phyloP scores from a whole-genome alignment of 2,797 vertebrate genomes.

The Leontocebus nigricollis region DNA sequence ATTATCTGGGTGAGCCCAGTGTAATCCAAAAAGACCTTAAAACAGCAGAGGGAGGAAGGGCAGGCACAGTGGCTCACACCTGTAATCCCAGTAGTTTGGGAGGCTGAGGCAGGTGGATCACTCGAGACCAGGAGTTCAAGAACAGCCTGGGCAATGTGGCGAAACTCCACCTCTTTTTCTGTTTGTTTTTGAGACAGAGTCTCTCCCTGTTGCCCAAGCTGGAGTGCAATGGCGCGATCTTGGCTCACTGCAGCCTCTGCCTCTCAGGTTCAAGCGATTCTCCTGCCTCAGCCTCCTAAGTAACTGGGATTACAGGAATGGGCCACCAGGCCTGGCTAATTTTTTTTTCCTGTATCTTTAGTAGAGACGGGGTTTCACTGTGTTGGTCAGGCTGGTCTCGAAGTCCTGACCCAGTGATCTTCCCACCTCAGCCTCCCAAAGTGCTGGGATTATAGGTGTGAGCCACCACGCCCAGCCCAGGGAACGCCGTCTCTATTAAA shows the following conservation, averaged over 20 bases:
- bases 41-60: not conserved
- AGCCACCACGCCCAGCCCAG: too few relatives aligned
- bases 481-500: too few relatives aligned
- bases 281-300: not conserved
- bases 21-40: not conserved
- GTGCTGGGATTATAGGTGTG: not conserved
- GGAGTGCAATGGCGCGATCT: too few relatives aligned
- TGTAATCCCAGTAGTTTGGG: not conserved
- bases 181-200: too few relatives aligned
- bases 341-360: not conserved
- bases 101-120: not conserved
- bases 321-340: accelerated
- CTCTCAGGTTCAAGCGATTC: not conserved
- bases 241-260: too few relatives aligned
- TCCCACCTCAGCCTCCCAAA: not conserved
- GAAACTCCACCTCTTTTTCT: not conserved
- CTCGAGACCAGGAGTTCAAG: not conserved
- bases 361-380: not conserved
- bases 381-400: not conserved
- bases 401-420: not conserved
- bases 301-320: not conserved
- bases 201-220: too few relatives aligned
- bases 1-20: not conserved
- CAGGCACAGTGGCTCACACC: not conserved
- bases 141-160: not conserved